Evolutionary conservation across 2,113 vertebrate genomes (phyloP).

Genomic region (Bos indicus): DNA sequence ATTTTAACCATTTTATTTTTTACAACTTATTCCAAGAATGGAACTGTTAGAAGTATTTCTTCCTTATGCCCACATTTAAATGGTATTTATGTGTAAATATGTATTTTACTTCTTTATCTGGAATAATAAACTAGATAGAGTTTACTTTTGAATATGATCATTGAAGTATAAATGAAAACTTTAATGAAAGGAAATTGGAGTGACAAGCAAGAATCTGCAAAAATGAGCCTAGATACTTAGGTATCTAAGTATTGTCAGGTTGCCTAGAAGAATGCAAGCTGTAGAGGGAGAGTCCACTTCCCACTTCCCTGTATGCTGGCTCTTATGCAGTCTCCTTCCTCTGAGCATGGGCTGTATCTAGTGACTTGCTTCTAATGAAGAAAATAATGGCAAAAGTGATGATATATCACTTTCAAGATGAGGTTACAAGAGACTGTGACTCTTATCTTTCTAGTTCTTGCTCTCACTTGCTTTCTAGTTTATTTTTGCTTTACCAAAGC

Average conservation of each 20-base stretch:
- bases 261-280: background rate
- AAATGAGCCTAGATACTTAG: background rate
- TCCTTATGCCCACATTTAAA: background rate
- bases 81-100: slow-evolving; percentile 18
- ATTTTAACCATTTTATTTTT: slow-evolving; percentile 46
- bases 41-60: background rate
- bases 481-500: background rate
- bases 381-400: background rate
- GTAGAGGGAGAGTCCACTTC: accelerated
- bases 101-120: background rate
- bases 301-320: accelerated
- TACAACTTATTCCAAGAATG: background rate
- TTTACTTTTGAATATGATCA: background rate
- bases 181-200: background rate
- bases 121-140: background rate
- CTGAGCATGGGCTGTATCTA: background rate
- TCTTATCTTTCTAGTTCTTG: background rate
- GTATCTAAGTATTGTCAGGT: background rate
- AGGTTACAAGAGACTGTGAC: background rate
- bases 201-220: background rate
- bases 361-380: background rate
- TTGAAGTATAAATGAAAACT: background rate
- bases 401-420: no score
- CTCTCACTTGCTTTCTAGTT: background rate
- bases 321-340: background rate